phyloP scores from a whole-genome alignment of 2,113 vertebrate species.

The Silurus asotus region DNA sequence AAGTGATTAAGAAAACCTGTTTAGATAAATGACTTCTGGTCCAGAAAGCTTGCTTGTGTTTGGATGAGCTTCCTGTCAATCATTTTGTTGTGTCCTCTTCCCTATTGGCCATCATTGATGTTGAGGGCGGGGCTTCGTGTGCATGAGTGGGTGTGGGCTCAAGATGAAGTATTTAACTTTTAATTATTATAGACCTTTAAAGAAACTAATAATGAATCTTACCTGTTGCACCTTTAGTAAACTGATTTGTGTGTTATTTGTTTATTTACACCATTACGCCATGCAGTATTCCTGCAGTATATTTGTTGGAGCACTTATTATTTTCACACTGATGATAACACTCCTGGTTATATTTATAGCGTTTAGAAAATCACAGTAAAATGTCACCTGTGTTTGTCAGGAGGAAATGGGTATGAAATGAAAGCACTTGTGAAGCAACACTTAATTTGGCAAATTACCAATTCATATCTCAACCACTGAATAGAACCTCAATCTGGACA shows the following conservation, averaged over 20 bases:
- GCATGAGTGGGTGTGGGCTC: neutral
- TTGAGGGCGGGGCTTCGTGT: neutral
- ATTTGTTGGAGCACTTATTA: no score
- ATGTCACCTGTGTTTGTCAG: no score
- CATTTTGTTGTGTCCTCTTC: neutral
- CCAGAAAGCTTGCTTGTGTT: neutral
- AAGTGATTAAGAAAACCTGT: neutral
- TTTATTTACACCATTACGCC: neutral
- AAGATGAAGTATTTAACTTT: neutral
- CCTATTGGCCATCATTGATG: no score
- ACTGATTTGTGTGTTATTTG: neutral
- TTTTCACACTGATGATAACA: no score
- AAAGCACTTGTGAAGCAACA: no score
- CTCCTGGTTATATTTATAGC: no score
- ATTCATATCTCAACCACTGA: neutral
- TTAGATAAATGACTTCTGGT: neutral
- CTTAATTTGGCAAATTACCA: neutral
- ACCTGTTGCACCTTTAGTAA: neutral
- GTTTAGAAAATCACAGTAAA: no score
- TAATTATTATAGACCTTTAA: neutral
- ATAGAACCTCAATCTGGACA: neutral
- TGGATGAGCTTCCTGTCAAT: neutral
- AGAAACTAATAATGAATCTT: neutral
- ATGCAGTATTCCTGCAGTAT: no score
- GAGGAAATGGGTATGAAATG: no score